Percentiles rank a stretch among this genome's conserved stretches.
phyloP scores from a whole-genome alignment of 2,888 invertebrate genomes.

The Chymomyza caudatula region DNA sequence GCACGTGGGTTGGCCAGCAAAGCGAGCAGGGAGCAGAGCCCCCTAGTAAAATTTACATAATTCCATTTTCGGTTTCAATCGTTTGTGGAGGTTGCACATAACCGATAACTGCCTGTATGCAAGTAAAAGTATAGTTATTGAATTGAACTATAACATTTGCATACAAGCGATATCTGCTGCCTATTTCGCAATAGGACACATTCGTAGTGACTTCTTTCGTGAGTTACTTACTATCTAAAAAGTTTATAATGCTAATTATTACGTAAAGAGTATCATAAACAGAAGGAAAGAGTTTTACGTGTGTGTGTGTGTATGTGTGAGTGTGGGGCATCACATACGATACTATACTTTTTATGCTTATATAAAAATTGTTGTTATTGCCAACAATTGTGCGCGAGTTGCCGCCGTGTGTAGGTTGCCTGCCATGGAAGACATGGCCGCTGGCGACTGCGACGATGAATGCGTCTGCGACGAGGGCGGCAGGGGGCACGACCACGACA shows the following conservation, averaged over 20 bases:
- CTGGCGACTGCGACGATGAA: background rate
- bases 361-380: slow-evolving; percentile 38
- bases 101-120: no score
- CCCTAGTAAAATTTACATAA: no score
- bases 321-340: slow-evolving; percentile 17
- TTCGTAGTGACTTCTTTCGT: background rate
- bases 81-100: no score
- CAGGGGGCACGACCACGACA: no score
- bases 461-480: background rate
- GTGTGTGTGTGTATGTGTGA: slow-evolving; percentile 25
- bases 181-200: no score
- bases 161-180: no score
- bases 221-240: background rate
- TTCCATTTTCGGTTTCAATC: no score
- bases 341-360: slow-evolving; percentile 11
- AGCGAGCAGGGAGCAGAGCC: no score
- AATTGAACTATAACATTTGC: no score
- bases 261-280: background rate
- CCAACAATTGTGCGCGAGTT: slow-evolving; percentile 34
- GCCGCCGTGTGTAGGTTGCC: slow-evolving; percentile 4
- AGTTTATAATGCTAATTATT: background rate
- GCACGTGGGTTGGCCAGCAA: no score
- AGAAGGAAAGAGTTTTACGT: slow-evolving; percentile 18
- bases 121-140: no score
- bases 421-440: background rate